phyloP scores from a whole-genome alignment of 2,113 vertebrate species.

The Brachirus orientalis region DNA sequence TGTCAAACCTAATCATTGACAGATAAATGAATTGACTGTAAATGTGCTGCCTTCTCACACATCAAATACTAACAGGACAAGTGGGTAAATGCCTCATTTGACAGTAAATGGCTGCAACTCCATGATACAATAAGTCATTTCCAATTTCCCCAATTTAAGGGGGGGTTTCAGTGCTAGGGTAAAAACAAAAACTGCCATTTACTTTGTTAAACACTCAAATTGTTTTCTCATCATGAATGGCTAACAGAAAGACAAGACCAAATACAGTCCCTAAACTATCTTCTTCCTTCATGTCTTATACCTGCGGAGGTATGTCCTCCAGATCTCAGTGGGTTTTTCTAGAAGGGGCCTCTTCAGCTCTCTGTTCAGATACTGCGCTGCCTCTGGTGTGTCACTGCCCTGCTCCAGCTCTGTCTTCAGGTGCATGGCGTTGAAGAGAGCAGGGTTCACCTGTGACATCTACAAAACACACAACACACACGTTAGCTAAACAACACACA shows the following conservation, averaged over 20 bases:
- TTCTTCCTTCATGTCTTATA: no score
- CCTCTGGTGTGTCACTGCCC: constrained; percentile 78
- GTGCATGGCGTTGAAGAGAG: constrained; percentile 88
- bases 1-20: constrained; percentile 87
- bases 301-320: constrained; percentile 97
- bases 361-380: constrained; percentile 88
- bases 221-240: no score
- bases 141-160: constrained; percentile 30
- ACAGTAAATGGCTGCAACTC: constrained; percentile 6
- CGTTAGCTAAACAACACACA: constrained; percentile 31
- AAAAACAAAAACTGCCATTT: not conserved
- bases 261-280: no score
- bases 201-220: not conserved
- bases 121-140: not conserved
- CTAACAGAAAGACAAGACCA: constrained; percentile 22
- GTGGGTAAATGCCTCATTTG: constrained; percentile 10
- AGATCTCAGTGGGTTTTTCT: constrained; percentile 90
- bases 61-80: constrained; percentile 1
- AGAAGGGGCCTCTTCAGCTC: constrained; percentile 87
- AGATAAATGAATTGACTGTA: constrained; percentile 12
- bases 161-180: constrained; percentile 22
- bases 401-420: constrained; percentile 89
- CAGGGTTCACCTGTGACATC: constrained; percentile 91
- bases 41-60: not conserved
- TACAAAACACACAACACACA: constrained; percentile 59